Evolutionary conservation across 2,797 vertebrate genomes (phyloP).

Genomic region (Molossus alvarezi): DNA sequence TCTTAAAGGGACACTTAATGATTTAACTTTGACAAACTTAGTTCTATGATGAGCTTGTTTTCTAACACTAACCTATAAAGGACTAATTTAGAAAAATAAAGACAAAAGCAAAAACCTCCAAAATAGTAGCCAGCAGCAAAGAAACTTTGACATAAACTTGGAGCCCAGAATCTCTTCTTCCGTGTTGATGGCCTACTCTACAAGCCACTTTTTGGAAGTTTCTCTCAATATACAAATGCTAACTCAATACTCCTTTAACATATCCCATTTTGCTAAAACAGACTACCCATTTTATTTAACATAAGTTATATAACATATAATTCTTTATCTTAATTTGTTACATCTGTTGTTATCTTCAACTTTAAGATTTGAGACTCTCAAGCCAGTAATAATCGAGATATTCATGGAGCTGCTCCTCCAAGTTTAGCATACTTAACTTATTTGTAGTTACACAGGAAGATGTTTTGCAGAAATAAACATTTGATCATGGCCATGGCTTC

Average conservation of each 20-base stretch:
- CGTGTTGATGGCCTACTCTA: not conserved
- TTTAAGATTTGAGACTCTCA: not conserved
- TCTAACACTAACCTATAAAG: not conserved
- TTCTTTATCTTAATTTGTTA: constrained; percentile 41
- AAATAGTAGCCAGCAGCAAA: constrained; percentile 12
- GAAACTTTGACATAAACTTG: not conserved
- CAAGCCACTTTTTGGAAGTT: not conserved
- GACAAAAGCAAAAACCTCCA: not conserved
- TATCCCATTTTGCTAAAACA: not conserved
- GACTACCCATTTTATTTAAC: not conserved
- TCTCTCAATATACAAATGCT: not conserved
- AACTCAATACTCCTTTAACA: not conserved
- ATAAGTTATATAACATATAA: not conserved
- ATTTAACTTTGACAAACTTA: not conserved
- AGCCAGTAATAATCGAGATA: not conserved
- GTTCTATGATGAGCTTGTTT: constrained; percentile 50
- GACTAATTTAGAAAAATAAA: constrained; percentile 26
- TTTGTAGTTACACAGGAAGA: not conserved
- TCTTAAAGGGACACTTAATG: not conserved
- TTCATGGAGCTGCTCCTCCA: not conserved
- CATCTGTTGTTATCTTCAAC: not conserved
- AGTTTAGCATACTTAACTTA: not conserved
- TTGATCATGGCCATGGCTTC: not conserved
- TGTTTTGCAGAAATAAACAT: not conserved
- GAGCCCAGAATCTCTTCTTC: constrained; percentile 2